Base-by-base conservation (phyloP, 1,140 invertebrate genomes). In the Stenopsyche tienmushanensis region DNA sequence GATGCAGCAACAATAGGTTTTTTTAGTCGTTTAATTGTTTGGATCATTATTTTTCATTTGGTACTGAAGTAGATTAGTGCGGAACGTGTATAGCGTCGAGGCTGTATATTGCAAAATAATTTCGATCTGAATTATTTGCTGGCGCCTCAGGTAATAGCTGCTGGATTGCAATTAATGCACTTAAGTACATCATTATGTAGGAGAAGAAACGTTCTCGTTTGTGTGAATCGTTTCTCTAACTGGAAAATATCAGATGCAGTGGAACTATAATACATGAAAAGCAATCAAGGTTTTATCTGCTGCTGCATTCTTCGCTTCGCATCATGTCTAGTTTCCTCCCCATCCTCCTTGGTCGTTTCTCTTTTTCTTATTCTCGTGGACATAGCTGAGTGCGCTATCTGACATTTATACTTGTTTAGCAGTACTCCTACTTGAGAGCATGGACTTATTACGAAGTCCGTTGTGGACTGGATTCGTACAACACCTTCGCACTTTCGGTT, bases 401-500 rank as follows among this genome's bases (percentile, higher is more conserved):
- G 29, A 34, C 29, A 13, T 34, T 34, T 34, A 34, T 34, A 34
- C 29, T 34, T 34, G 29, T 34, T 34, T 34, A 7, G 5, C 29
- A 34, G 5, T 34, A 34, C 29, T 34, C 5, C 13, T 34, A 34
- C 29, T 34, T 34, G 29, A 13, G 29, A 34, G 29, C 29, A 13
- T 34, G 29, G 5, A 34, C 29, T n/a, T 34, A 34, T 34, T 34
- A 13, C 29, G n/a, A n/a, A n/a, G 45, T 44, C 41, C 18, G 18
- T 44, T 17, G 20, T 21, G 20, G 20, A 49, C 24, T 49, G 18
- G 20, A 21, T 49, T 20, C 17, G 20, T 49, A 9, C 24, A 49
- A 49, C 45, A 49, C 45, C 45, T 49, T 49, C 45, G 17, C 45
- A 49, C 45, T 20, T 49, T 21, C 15, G 45, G 15, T 20, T 49